Conservation (phyloP, 2,113 vertebrate species). For the Fulmarus glacialis region DNA sequence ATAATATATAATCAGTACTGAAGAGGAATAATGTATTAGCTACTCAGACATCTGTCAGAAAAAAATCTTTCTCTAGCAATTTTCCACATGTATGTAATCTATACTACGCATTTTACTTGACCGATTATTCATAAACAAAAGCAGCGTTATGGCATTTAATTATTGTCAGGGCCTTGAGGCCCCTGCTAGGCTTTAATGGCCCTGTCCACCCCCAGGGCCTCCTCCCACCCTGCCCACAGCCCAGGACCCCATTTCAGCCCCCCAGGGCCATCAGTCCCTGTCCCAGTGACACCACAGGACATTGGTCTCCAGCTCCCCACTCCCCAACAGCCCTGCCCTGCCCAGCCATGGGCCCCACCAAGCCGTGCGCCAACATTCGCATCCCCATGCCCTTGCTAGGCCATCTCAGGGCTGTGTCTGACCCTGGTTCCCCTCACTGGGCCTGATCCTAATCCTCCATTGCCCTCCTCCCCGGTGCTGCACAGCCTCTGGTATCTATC, state of each 20-base stretch:
- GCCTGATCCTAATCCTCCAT: neutral
- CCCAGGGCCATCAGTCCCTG: neutral
- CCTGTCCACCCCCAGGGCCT: fast-evolving
- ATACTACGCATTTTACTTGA: neutral
- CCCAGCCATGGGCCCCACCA: fast-evolving
- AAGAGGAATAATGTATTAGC: neutral
- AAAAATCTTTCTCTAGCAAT: neutral
- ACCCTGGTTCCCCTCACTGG: neutral
- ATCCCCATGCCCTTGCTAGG: neutral
- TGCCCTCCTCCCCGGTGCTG: neutral
- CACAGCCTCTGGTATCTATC: neutral
- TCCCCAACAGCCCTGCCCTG: neutral
- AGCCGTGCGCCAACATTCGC: fast-evolving
- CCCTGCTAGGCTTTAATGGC: neutral
- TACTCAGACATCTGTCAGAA: neutral
- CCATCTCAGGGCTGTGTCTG: neutral
- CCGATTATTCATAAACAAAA: neutral
- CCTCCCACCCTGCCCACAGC: fast-evolving
- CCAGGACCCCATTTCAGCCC: neutral
- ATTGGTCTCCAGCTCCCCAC: neutral
- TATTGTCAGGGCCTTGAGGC: neutral
- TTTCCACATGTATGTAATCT: neutral
- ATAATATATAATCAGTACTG: neutral
- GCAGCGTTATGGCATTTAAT: fast-evolving
- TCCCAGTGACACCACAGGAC: fast-evolving